These are phyloP conservation scores for Neodiprion virginianus DNA, from an alignment of 1,140 invertebrate species.

Conservation along the genomic window DNA sequence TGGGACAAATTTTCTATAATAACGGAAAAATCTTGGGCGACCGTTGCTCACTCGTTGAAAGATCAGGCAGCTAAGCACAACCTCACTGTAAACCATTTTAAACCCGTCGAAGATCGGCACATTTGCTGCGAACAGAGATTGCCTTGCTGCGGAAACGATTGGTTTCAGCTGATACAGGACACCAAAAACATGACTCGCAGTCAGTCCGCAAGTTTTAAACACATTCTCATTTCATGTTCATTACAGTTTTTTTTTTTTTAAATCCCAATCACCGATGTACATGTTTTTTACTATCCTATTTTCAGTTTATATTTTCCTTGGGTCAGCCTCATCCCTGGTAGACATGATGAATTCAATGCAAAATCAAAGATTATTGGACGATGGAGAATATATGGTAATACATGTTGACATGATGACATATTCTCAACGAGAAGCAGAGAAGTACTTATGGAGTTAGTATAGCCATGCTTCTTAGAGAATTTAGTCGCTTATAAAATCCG, in stretches of 20 bases:
- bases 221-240: slow-evolving; percentile 44
- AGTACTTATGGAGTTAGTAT: slow-evolving; percentile 89
- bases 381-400: slow-evolving; percentile 95
- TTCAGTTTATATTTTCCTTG: slow-evolving; percentile 93
- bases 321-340: slow-evolving; percentile 78
- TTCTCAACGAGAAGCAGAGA: slow-evolving; percentile 74
- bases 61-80: slow-evolving; percentile 76
- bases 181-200: slow-evolving; percentile 90
- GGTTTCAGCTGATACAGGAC: slow-evolving; percentile 86
- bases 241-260: slow-evolving; percentile 58
- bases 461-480: not conserved
- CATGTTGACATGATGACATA: slow-evolving; percentile 92
- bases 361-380: slow-evolving; percentile 81
- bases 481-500: not conserved
- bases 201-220: slow-evolving; percentile 61
- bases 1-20: slow-evolving; percentile 95
- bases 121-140: slow-evolving; percentile 78
- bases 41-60: slow-evolving; percentile 78
- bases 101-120: slow-evolving; percentile 70
- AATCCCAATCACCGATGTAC: not conserved
- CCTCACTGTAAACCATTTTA: slow-evolving; percentile 81
- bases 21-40: slow-evolving; percentile 81
- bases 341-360: slow-evolving; percentile 93
- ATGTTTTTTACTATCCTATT: slow-evolving; percentile 25
- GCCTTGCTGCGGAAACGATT: slow-evolving; percentile 77